These are phyloP conservation scores for Archips crataeganus DNA, from an alignment of 2,888 invertebrate genomes.

Conservation along the genomic window DNA sequence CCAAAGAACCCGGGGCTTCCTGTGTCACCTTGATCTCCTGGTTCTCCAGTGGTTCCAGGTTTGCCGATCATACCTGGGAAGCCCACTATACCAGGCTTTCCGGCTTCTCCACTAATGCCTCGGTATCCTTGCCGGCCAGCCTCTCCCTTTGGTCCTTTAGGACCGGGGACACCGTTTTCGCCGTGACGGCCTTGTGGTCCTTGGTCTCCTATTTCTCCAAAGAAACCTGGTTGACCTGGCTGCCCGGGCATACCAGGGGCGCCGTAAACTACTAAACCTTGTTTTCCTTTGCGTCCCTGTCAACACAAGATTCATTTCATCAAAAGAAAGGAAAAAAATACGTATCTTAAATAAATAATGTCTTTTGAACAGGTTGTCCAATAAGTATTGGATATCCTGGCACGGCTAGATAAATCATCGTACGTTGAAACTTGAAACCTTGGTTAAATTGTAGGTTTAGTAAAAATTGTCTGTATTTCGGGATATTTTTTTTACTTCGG, in stretches of 20 bases:
- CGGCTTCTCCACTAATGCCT: slow-evolving; percentile 70
- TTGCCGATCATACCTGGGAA: slow-evolving; percentile 68
- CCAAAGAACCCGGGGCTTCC: slow-evolving; percentile 87
- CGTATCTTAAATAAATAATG: too few relatives aligned
- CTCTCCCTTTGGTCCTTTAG: slow-evolving; percentile 86
- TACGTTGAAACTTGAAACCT: too few relatives aligned
- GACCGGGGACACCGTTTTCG: slow-evolving; percentile 71
- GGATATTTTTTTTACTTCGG: too few relatives aligned
- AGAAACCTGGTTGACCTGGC: slow-evolving; percentile 89
- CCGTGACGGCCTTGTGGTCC: slow-evolving; percentile 79
- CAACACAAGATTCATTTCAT: not conserved
- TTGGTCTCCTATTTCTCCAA: slow-evolving; percentile 85
- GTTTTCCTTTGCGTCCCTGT: slow-evolving; percentile 77
- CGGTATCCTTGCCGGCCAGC: slow-evolving; percentile 72
- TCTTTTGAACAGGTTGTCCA: too few relatives aligned
- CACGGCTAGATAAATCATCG: too few relatives aligned
- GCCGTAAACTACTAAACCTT: slow-evolving; percentile 83
- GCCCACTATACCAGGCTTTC: slow-evolving; percentile 74
- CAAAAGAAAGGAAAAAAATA: not conserved
- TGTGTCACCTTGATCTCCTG: slow-evolving; percentile 91
- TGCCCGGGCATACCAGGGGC: slow-evolving; percentile 89
- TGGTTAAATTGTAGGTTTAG: too few relatives aligned
- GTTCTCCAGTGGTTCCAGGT: slow-evolving; percentile 64
- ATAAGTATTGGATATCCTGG: too few relatives aligned
- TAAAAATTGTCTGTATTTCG: too few relatives aligned